These are phyloP conservation scores for Abrostola tripartita DNA, from an alignment of 2,888 invertebrate genomes.

Conservation along the genomic window DNA sequence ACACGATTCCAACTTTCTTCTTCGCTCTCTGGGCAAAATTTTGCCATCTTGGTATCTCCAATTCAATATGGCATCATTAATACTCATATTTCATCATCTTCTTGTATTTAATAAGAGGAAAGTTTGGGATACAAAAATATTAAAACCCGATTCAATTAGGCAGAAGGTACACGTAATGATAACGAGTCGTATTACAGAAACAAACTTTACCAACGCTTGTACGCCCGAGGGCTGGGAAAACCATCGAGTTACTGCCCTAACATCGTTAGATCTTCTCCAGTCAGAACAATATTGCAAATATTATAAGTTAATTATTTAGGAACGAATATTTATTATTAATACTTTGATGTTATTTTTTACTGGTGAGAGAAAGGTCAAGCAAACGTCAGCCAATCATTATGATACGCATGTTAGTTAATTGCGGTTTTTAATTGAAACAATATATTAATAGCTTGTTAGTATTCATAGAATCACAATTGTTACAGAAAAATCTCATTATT, in stretches of 20 bases:
- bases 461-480: no score
- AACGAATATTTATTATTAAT: not conserved
- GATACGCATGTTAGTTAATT: no score
- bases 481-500: no score
- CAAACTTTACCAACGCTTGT: constrained; percentile 32
- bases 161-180: constrained; percentile 21
- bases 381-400: no score
- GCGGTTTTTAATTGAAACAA: no score
- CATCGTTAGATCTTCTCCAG: constrained; percentile 19
- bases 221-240: constrained; percentile 29
- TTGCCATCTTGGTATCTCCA: no score
- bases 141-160: constrained; percentile 18
- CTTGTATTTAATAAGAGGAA: no score
- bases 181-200: constrained; percentile 33
- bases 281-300: constrained; percentile 12
- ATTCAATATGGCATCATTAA: no score
- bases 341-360: constrained; percentile 1
- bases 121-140: not conserved
- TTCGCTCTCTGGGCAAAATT: no score
- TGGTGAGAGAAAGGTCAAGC: not conserved
- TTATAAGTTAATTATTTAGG: constrained; percentile 1
- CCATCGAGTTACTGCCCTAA: constrained; percentile 30
- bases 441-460: no score
- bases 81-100: no score
- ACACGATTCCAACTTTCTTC: no score